Evolutionary conservation across 2,797 vertebrate genomes (phyloP).

Genomic region (Enteromius thamalakanensis): DNA sequence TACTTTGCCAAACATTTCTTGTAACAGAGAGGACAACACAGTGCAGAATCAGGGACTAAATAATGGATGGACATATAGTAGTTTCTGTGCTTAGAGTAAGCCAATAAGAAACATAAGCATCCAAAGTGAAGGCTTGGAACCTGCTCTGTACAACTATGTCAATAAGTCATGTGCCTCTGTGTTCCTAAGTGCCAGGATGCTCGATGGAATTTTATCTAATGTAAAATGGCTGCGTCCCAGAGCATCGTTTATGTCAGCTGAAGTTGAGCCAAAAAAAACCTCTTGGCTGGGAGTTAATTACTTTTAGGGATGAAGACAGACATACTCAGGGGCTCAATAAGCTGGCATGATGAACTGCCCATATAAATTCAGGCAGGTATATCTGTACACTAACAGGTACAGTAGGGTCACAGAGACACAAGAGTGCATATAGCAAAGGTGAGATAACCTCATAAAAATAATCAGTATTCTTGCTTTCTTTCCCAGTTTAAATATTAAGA

Average conservation of each 20-base stretch:
- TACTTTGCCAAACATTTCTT: conserved; percentile 9
- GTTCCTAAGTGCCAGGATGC: conserved; percentile 77
- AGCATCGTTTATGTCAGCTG: conserved; percentile 71
- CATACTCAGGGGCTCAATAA: conserved; percentile 80
- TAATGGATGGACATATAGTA: conserved; percentile 56
- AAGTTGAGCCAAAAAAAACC: conserved; percentile 75
- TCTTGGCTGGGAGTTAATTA: conserved; percentile 82
- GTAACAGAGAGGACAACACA: conserved; percentile 36
- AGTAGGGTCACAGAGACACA: conserved; percentile 66
- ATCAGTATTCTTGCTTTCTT: background rate
- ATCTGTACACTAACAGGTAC: conserved; percentile 52
- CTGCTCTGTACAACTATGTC: conserved; percentile 67
- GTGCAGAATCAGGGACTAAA: conserved; percentile 65
- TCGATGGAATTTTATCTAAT: conserved; percentile 79
- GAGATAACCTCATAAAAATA: background rate
- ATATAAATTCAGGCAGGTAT: conserved; percentile 78
- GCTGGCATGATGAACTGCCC: conserved; percentile 78
- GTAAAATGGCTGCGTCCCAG: conserved; percentile 72
- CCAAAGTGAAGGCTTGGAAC: conserved; percentile 73
- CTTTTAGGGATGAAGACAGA: conserved; percentile 78
- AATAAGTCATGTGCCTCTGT: conserved; percentile 75
- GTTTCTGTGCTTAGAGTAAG: conserved; percentile 60
- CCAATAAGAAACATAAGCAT: conserved; percentile 59
- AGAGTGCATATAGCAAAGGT: conserved; percentile 10
- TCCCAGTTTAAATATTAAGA: background rate